Conservation (phyloP, 2,113 vertebrate species). For the Indri indri region DNA sequence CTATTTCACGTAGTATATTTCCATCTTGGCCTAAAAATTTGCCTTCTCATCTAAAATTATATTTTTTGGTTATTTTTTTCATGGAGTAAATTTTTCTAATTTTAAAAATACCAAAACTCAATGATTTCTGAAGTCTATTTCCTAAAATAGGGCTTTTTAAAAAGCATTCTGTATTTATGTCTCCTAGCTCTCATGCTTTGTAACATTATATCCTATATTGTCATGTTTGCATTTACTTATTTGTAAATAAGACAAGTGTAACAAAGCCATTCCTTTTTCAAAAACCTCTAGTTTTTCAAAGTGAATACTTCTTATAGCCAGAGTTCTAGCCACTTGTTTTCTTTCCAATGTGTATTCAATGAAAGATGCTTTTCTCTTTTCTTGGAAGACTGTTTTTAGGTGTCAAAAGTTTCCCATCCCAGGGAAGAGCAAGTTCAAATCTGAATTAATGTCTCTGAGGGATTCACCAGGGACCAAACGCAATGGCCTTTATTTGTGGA, state of each 20-base stretch:
- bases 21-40: neutral
- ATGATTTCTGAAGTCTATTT: neutral
- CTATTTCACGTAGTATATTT: neutral
- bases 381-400: neutral
- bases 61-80: neutral
- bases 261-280: neutral
- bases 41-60: neutral
- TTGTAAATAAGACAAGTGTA: neutral
- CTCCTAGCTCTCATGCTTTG: neutral
- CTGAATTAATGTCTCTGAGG: neutral
- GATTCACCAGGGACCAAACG: neutral
- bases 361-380: neutral
- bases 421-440: neutral
- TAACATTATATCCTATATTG: neutral
- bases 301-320: neutral
- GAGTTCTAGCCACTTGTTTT: neutral
- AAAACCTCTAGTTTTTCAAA: neutral
- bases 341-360: neutral
- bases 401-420: neutral
- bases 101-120: neutral
- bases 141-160: neutral
- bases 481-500: neutral
- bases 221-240: neutral
- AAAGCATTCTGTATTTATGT: neutral
- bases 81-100: neutral